Base-by-base conservation (phyloP, 2,797 vertebrate genomes). In the Lithobates sylvaticus region DNA sequence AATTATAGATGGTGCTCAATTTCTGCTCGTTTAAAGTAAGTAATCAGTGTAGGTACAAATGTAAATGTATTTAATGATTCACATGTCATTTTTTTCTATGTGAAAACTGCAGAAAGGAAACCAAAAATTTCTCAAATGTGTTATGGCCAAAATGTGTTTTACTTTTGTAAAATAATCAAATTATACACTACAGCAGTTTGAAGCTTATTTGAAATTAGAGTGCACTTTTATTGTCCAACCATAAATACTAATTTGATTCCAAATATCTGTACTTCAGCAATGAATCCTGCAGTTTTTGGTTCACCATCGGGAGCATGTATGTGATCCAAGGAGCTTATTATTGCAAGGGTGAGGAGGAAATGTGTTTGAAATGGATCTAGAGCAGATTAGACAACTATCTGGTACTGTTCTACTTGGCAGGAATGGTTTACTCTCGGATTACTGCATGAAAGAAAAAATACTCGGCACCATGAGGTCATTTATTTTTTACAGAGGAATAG, bases 401-500 rank as follows among this genome's bases (percentile, higher is more conserved):
- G 4, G 0, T 78, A 76, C 82, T 89, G 75, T 2, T 6, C 86
- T 81, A 90, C 89, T 91, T 88, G 83, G 71, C 13, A 83, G 86
- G 88, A 89, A 78, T 58, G 81, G 5, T 84, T 81, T 10, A 65
- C 86, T 16, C 54, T 76, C 36, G 64, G 7, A 76, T 87, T 87
- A 76, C 29, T 83, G 89, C 79, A 78, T 86, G 69, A 91, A 90
- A 88, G 89, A 83, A 86, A 87, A 87, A 27, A 13, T 81, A 50
- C 5, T 6, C 23, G 70, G 9, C 70, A 32, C 76, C 77, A 86
- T 94, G 90, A 93, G 67, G 84, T 89, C 90, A 91, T 90, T 87
- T 91, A 78, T 93, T 90, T 89, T 68, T 90, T 88, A 91, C 89
- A 67, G 72, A 93, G 83, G 83, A 65, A 89, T 92, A 89, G 81